Base-by-base conservation (phyloP, 2,113 vertebrate species). In the Poicephalus meyeri region DNA sequence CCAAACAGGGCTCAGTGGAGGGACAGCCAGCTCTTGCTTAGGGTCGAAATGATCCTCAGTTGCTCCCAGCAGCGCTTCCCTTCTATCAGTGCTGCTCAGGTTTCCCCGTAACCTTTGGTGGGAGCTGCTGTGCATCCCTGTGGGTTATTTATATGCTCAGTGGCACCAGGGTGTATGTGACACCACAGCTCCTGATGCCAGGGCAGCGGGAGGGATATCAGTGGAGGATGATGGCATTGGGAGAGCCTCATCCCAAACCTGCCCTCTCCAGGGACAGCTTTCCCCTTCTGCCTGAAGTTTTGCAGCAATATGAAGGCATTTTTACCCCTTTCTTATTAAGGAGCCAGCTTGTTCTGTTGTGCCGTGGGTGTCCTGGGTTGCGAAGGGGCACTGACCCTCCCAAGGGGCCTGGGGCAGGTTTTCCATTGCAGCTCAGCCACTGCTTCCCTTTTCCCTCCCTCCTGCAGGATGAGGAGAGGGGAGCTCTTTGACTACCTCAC, bases 401-500 rank as follows among this genome's bases (percentile, higher is more conserved):
- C 26, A 26, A 18, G 26, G 39, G 41, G 6, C 35, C 61, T 1
- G 1, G 47, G 37, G 47, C 58, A 4, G 4, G 13, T 86, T 74
- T 89, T 41, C 41, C 7, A 4, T 23, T 41, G 20, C 42, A 79
- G 33, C 68, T 87, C 55, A 41, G 31, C 55, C 2, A 3, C 66
- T 46, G 29, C 56, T 44, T 89, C 28, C 2, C 0, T 46, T 89
- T 73, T 55, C 53, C 69, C 28, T 68, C 50, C 55, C 9, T 4
- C 1, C 0, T 4, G 4, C 97, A 99, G 99, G 97, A 99, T 99
- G 99, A 99, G 95, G 97, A 99, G 88, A 97, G 99, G 99, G 18
- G 99, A 99, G 93, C 99, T 99, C 86, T 99, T 99, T 50, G 99
- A 99, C 96, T 99, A 99, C 97, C 99, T 99, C 94, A 99, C 99